Evolutionary conservation across 2,888 invertebrate genomes (phyloP), one percentile per base, ranked within the genome.

Genomic region (Agrochola circellaris): DNA sequence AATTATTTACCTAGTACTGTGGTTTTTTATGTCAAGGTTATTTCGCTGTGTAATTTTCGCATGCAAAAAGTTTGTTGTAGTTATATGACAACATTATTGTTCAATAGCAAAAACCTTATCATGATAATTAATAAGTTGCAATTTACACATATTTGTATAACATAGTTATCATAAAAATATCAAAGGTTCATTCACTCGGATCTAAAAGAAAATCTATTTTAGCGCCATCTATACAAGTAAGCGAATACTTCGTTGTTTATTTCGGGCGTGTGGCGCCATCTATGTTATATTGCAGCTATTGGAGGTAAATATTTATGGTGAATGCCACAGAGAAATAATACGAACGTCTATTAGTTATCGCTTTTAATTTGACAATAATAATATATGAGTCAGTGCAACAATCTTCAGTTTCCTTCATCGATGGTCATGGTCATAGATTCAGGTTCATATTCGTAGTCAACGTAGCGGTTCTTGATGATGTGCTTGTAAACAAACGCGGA

Each of bases 401-500:
- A 20, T 42, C 26, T 38, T 84, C 34, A 82, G 15, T 82, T 71
- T 60, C 97, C 82, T 13, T 81, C 76, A 60, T 94, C 94, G n/a
- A 95, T 95, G 68, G 92, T 93, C 91, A 95, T 96, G 48, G 85
- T 91, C 81, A 91, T 84, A 3, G 89, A 87, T 0, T 91, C 89
- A 0, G 95, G 95, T 74, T 93, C 91, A 83, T 94, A 95, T 23
- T 88, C 87, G 58, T 92, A 90, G 81, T 96, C 94, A 51, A 97
- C 91, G 75, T 81, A 83, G 73, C 95, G 94, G 30, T 94, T 95
- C 87, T 95, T 95, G 72, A 97, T 94, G 74, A 98, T 94, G 61
- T 97, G 92, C 85, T 97, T 97, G 92, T 97, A 97, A 83, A 97
- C 97, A 66, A 94, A 90, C 0, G 97, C 97, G 0, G 98, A 98